Conservation (phyloP, 2,797 vertebrate genomes). For the Lithobates pipiens region DNA sequence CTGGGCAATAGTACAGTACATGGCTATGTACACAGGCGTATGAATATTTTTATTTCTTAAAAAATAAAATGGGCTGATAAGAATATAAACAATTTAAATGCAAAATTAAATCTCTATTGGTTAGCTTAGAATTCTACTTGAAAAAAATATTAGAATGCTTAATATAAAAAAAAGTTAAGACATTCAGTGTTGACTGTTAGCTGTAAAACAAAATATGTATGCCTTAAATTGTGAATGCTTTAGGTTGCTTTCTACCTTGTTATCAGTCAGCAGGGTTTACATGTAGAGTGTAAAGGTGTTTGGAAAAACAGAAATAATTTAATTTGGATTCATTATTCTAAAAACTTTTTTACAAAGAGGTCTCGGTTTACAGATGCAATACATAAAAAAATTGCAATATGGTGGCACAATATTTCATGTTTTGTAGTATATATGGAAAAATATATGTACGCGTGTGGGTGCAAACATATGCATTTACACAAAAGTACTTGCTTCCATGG, state of each 20-base stretch:
- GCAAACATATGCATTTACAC: neutral
- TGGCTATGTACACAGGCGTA: slow-evolving; percentile 56
- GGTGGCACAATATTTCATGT: neutral
- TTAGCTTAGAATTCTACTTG: neutral
- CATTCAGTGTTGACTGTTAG: neutral
- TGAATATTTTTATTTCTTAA: neutral
- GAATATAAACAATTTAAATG: neutral
- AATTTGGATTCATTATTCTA: neutral
- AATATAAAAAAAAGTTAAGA: neutral
- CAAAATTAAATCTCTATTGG: neutral
- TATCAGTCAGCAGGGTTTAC: neutral
- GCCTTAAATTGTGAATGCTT: neutral
- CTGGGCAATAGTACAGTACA: slow-evolving; percentile 57
- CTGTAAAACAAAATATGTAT: neutral
- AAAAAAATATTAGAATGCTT: neutral
- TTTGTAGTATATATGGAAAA: neutral
- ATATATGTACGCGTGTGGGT: slow-evolving; percentile 1
- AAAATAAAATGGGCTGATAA: neutral
- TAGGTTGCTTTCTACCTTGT: neutral
- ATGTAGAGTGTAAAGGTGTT: neutral
- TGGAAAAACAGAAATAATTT: neutral
- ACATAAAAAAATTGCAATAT: neutral
- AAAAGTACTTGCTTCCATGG: neutral
- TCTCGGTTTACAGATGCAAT: neutral
- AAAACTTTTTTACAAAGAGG: neutral